phyloP scores from a whole-genome alignment of 1,140 invertebrate genomes.

The Coptotermes formosanus region DNA sequence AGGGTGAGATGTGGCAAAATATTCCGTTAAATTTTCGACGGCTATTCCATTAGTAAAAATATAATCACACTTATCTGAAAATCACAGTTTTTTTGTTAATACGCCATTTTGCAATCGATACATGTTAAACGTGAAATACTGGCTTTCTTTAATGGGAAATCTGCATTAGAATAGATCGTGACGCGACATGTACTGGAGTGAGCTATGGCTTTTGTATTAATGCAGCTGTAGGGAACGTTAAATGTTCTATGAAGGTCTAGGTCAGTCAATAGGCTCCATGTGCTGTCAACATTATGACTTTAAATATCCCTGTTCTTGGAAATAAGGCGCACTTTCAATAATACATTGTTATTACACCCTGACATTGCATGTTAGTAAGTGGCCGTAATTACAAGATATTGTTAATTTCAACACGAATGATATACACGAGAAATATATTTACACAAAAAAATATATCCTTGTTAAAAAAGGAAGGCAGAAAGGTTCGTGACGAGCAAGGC shows the following conservation, averaged over 20 bases:
- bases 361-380: neutral
- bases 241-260: neutral
- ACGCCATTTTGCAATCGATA: too few relatives aligned
- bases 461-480: neutral
- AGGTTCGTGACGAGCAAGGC: neutral
- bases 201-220: too few relatives aligned
- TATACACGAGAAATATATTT: constrained; percentile 11
- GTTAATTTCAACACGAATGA: too few relatives aligned
- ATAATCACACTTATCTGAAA: too few relatives aligned
- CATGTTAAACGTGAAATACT: too few relatives aligned
- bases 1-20: too few relatives aligned
- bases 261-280: neutral
- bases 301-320: neutral
- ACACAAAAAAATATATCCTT: neutral
- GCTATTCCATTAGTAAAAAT: too few relatives aligned
- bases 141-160: too few relatives aligned
- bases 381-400: neutral
- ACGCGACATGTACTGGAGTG: too few relatives aligned
- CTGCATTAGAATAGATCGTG: too few relatives aligned
- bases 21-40: too few relatives aligned
- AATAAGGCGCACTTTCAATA: neutral
- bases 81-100: too few relatives aligned
- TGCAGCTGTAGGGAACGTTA: neutral
- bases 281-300: neutral
- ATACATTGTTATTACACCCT: neutral